Percentiles rank a stretch among this genome's conserved stretches.
phyloP scores from a whole-genome alignment of 2,888 invertebrate species.

The Masnerella sp. region DNA sequence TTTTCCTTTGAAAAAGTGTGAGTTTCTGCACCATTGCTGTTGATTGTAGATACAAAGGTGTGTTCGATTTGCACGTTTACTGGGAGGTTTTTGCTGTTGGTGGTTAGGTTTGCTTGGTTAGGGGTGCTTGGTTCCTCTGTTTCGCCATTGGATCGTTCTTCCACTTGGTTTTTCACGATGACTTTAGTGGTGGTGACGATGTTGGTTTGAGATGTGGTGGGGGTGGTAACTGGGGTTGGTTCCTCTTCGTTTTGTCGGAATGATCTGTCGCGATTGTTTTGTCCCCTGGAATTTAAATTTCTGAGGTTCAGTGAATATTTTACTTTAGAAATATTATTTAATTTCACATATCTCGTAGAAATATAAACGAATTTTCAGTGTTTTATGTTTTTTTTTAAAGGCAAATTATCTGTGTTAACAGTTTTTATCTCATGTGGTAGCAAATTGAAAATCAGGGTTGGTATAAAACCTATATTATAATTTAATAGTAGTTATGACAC shows the following conservation, averaged over 20 bases:
- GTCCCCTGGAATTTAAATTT: no score
- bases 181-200: conserved; percentile 66
- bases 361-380: no score
- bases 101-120: no score
- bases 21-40: conserved; percentile 19
- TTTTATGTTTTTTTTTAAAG: no score
- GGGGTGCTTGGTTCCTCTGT: conserved; percentile 32
- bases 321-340: no score
- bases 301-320: no score
- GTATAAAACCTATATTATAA: no score
- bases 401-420: no score
- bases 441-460: no score
- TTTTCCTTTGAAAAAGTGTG: conserved; percentile 65
- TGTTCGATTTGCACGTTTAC: conserved; percentile 69
- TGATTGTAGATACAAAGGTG: conserved; percentile 67
- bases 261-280: conserved; percentile 5
- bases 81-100: conserved; percentile 60
- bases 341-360: no score
- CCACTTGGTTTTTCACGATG: conserved; percentile 68
- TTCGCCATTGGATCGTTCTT: conserved; percentile 50
- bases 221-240: not conserved
- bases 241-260: not conserved
- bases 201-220: conserved; percentile 11
- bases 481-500: no score
- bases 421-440: no score